A percentile compares a stretch with the other conserved stretches of the same genome.
Evolutionary conservation across 2,888 invertebrate genomes (phyloP).

Genomic region (Linnaemya vulpina): DNA sequence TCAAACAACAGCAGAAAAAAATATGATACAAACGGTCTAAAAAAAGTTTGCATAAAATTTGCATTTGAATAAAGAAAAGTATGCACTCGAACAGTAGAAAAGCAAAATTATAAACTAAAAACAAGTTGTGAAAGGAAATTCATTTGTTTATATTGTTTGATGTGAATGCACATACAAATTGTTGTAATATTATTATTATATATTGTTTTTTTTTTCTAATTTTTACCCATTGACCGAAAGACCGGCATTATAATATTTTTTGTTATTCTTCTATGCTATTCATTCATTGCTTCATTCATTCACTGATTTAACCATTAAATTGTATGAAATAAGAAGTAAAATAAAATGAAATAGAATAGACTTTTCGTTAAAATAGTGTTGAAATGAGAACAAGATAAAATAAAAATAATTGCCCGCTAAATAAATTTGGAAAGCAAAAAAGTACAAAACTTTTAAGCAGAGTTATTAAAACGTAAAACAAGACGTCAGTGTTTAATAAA

Average conservation of each 20-base stretch:
- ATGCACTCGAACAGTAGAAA: conserved; percentile 15
- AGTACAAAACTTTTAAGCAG: conserved; percentile 3
- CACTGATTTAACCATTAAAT: conserved; percentile 32
- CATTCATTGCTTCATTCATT: conserved; percentile 35
- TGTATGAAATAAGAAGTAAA: background rate
- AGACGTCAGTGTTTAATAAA: conserved; percentile 32
- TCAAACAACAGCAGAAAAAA: conserved; percentile 12
- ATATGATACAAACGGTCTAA: conserved; percentile 1
- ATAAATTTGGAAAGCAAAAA: background rate
- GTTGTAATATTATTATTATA: conserved; percentile 22
- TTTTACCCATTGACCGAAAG: conserved; percentile 71
- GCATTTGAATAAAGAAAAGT: conserved; percentile 51
- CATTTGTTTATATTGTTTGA: conserved; percentile 55
- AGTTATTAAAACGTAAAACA: conserved; percentile 57
- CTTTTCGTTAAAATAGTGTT: conserved; percentile 14
- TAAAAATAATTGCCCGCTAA: background rate
- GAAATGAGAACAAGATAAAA: conserved; percentile 37
- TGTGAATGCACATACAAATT: conserved; percentile 55
- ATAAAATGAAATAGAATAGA: conserved; percentile 23
- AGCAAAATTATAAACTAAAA: conserved; percentile 45
- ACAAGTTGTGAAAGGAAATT: conserved; percentile 64
- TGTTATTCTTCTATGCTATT: conserved; percentile 21
- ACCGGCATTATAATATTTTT: conserved; percentile 43
- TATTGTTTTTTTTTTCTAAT: conserved; percentile 15
- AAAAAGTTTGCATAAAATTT: conserved; percentile 63